phyloP scores from a whole-genome alignment of 2,797 vertebrate species.

The Psittacula derbiana region DNA sequence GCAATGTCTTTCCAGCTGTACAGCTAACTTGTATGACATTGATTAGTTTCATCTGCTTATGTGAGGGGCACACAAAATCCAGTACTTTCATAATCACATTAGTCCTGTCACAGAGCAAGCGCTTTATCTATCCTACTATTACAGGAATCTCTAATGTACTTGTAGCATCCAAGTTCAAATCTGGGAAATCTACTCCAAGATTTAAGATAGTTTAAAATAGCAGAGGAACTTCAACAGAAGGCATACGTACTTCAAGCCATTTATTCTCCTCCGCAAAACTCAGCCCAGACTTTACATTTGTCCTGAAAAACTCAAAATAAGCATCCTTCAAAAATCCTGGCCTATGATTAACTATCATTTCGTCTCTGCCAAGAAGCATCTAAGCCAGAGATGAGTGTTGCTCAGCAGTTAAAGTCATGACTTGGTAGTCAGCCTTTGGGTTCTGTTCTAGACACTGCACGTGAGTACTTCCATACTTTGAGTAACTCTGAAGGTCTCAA shows the following conservation, averaged over 20 bases:
- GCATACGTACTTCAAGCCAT: background rate
- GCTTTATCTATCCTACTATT: background rate
- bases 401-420: background rate
- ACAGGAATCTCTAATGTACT: background rate
- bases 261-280: background rate
- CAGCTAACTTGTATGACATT: background rate
- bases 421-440: background rate
- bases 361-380: background rate
- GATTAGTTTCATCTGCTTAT: background rate
- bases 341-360: background rate
- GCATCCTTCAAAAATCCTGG: background rate
- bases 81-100: background rate
- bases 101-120: background rate
- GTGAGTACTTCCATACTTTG: background rate
- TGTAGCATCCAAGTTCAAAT: background rate
- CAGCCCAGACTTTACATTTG: background rate
- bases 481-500: background rate
- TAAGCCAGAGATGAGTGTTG: background rate
- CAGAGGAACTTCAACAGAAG: background rate
- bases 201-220: background rate
- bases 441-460: background rate
- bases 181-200: background rate
- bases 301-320: background rate
- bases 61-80: background rate
- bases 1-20: constrained; percentile 15